A percentile compares a stretch with the other conserved stretches of the same genome.
Evolutionary conservation across 2,888 invertebrate species (phyloP).

Genomic region (Hirtodrosophila alboralis): DNA sequence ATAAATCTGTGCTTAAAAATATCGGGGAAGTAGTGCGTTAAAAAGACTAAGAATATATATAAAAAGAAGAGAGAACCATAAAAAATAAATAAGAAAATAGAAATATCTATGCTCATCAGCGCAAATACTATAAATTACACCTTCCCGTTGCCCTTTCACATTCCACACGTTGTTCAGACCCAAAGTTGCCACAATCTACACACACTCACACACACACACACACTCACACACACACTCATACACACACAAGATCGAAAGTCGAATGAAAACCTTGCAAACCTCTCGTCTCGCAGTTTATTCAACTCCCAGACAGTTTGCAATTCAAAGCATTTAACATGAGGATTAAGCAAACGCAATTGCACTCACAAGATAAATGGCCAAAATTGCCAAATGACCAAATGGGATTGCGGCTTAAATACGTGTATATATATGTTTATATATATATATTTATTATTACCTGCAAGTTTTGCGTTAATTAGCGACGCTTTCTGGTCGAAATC

Average conservation of each 20-base stretch:
- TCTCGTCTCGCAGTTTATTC: conserved; percentile 26
- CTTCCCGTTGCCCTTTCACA: conserved; percentile 15
- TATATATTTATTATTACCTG: not conserved
- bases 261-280: conserved; percentile 9
- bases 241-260: too few relatives aligned
- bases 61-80: not conserved
- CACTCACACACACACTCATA: too few relatives aligned
- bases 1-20: too few relatives aligned
- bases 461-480: conserved; percentile 41
- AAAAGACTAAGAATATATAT: too few relatives aligned
- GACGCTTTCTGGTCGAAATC: conserved; percentile 46
- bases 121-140: not conserved
- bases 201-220: too few relatives aligned
- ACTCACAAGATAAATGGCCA: conserved; percentile 24
- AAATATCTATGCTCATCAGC: not conserved
- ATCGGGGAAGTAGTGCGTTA: too few relatives aligned
- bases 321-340: conserved; percentile 14
- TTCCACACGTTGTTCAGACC: conserved; percentile 1
- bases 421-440: not conserved
- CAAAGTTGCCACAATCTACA: conserved; percentile 1
- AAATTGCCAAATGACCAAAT: conserved; percentile 26
- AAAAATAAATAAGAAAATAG: not conserved
- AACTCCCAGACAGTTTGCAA: conserved; percentile 18
- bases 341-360: conserved; percentile 21
- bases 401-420: conserved; percentile 14